Evolutionary conservation across 2,113 vertebrate species (phyloP).

Genomic region (Echinops telfairi): DNA sequence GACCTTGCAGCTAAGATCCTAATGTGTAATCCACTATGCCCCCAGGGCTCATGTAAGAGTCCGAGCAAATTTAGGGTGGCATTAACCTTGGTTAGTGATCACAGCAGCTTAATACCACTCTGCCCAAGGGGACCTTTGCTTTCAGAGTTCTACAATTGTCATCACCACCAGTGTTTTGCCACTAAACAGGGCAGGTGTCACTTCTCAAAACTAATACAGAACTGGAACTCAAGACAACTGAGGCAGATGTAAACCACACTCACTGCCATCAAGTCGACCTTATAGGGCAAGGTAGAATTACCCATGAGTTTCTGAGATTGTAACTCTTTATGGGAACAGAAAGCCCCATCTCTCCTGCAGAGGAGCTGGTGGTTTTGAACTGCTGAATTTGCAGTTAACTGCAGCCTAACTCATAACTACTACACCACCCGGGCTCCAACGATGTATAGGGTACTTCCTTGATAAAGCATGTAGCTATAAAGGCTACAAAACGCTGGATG

Average conservation of each 20-base stretch:
- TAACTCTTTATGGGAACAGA: too few relatives aligned
- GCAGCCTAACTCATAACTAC: too few relatives aligned
- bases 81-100: background rate
- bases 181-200: slow-evolving; percentile 14
- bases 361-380: too few relatives aligned
- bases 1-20: too few relatives aligned
- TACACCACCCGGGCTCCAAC: too few relatives aligned
- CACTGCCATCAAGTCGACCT: too few relatives aligned
- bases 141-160: background rate
- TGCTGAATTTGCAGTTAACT: too few relatives aligned
- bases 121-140: background rate
- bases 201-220: slow-evolving; percentile 55
- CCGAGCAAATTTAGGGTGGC: background rate
- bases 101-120: background rate
- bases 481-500: slow-evolving; percentile 34
- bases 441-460: slow-evolving; percentile 21
- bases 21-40: background rate
- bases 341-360: too few relatives aligned
- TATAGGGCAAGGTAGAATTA: too few relatives aligned
- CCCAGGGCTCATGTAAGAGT: background rate
- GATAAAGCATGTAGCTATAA: background rate
- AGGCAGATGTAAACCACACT: background rate
- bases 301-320: too few relatives aligned
- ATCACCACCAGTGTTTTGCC: background rate
- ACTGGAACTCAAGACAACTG: background rate